phyloP scores from a whole-genome alignment of 2,113 vertebrate species.

The Brachypodius melanocephalos region DNA sequence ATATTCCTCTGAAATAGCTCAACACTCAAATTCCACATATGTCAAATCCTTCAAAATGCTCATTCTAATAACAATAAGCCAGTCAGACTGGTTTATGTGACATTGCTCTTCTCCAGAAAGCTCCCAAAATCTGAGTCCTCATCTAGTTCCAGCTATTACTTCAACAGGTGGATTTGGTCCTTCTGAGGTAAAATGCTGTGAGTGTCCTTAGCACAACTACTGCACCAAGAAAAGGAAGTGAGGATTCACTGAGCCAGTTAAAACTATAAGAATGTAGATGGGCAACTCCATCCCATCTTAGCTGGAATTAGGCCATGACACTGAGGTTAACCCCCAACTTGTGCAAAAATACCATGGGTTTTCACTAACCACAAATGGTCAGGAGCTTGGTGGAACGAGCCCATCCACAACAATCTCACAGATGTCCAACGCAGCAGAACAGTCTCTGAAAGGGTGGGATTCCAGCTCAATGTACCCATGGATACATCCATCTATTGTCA shows the following conservation, averaged over 20 bases:
- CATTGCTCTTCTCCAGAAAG: not conserved
- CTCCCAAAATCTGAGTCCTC: not conserved
- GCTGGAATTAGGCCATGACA: slow-evolving; percentile 33
- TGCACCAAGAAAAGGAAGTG: not conserved
- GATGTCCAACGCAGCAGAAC: not conserved
- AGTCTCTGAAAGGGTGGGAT: not conserved
- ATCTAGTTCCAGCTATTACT: not conserved
- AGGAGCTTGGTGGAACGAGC: not conserved
- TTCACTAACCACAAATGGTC: slow-evolving; percentile 30
- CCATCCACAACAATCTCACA: slow-evolving; percentile 11
- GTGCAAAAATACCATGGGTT: slow-evolving; percentile 24
- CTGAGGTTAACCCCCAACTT: slow-evolving; percentile 31
- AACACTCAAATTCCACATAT: not conserved
- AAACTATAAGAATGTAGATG: not conserved
- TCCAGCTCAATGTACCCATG: not conserved
- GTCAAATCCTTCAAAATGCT: not conserved
- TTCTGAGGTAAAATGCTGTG: not conserved
- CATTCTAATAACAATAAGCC: not conserved
- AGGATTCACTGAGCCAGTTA: slow-evolving; percentile 2
- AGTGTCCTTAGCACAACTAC: not conserved
- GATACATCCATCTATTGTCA: not conserved
- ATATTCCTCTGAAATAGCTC: not conserved
- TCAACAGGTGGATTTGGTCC: not conserved
- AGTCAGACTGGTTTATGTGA: not conserved
- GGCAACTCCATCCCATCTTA: slow-evolving; percentile 9